A percentile compares a stretch with the other conserved stretches of the same genome.
Evolutionary conservation across 2,797 vertebrate species (phyloP).

Genomic region (Nothura maculosa): DNA sequence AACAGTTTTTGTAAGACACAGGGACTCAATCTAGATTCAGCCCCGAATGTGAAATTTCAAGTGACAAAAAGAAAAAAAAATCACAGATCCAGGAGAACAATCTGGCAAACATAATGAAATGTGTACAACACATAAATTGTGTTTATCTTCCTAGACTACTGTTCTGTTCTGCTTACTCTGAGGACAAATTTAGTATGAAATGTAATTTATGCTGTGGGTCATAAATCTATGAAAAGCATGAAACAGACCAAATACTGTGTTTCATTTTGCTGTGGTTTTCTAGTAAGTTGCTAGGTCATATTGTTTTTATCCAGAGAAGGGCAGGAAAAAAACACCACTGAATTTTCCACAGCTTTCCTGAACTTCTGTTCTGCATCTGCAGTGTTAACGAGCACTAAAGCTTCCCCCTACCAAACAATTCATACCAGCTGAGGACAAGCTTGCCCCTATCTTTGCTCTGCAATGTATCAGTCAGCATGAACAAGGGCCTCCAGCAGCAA

Average conservation of each 20-base stretch:
- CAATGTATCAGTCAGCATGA: not conserved
- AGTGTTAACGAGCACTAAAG: not conserved
- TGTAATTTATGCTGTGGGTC: not conserved
- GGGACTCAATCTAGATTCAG: not conserved
- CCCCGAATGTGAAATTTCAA: constrained; percentile 26
- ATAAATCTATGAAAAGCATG: not conserved
- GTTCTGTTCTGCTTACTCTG: constrained; percentile 9
- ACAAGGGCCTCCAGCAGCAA: constrained; percentile 2
- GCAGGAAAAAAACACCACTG: not conserved
- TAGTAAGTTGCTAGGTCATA: not conserved
- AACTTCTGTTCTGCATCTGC: not conserved
- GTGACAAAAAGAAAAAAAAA: constrained; percentile 19
- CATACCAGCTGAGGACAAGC: not conserved
- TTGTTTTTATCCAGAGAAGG: not conserved
- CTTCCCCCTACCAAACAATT: not conserved
- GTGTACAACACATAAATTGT: not conserved
- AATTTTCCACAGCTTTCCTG: not conserved
- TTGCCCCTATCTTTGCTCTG: not conserved
- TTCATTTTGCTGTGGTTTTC: not conserved
- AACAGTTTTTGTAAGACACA: constrained; percentile 41
- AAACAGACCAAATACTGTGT: not conserved
- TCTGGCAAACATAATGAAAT: constrained; percentile 9
- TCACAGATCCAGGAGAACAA: not conserved
- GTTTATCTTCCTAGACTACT: not conserved
- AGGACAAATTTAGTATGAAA: constrained; percentile 7